phyloP scores from a whole-genome alignment of 2,113 vertebrate genomes.

The Mobula birostris region DNA sequence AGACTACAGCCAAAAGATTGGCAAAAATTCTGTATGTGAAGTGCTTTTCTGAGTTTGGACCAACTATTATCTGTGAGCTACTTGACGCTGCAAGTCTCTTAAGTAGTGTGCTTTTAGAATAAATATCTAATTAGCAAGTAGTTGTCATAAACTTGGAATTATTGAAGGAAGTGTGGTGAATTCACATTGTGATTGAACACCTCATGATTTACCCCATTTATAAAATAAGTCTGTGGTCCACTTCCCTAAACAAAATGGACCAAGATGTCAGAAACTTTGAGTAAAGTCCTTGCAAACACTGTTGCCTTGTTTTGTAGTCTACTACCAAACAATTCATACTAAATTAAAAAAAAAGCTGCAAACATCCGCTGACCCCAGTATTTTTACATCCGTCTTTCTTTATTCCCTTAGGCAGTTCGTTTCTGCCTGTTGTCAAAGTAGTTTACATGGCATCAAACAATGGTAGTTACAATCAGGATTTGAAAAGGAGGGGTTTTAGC shows the following conservation, averaged over 20 bases:
- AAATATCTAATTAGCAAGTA: background rate
- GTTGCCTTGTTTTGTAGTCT: conserved; percentile 34
- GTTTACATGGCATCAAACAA: background rate
- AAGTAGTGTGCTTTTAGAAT: conserved; percentile 34
- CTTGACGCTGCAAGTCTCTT: conserved; percentile 26
- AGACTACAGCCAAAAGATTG: background rate
- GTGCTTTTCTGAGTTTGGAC: conserved; percentile 29
- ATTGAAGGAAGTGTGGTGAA: conserved; percentile 22
- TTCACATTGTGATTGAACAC: conserved; percentile 18
- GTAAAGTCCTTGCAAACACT: conserved; percentile 33
- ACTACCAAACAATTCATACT: conserved; percentile 29
- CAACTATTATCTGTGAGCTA: conserved; percentile 34
- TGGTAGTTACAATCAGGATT: background rate
- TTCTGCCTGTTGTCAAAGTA: background rate
- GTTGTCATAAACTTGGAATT: conserved; percentile 25
- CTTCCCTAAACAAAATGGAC: background rate
- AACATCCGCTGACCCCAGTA: background rate
- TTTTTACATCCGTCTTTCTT: conserved; percentile 3
- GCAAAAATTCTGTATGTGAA: conserved; percentile 22
- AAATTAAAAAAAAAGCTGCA: conserved; percentile 30
- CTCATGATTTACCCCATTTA: conserved; percentile 23
- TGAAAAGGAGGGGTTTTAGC: background rate
- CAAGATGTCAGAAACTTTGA: conserved; percentile 10
- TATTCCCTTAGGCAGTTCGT: background rate
- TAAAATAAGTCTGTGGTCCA: conserved; percentile 3